Conservation (phyloP, 2,797 vertebrate species). For the Euphonia xanthogaster region DNA sequence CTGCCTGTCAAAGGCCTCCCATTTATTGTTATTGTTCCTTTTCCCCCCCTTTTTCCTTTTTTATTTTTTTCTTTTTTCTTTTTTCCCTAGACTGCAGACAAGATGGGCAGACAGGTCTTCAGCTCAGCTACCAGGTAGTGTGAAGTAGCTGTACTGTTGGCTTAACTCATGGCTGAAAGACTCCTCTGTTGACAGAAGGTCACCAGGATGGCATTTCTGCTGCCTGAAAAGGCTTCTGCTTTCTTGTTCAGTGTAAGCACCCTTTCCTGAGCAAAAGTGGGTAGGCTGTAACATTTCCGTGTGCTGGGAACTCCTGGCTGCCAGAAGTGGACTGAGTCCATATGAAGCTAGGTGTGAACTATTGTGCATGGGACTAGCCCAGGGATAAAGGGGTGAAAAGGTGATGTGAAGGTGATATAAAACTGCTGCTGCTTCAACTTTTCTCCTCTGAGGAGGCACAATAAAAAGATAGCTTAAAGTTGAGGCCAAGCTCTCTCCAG, state of each 20-base stretch:
- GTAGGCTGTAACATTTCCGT: neutral
- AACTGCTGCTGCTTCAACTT: neutral
- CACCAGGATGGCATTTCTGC: neutral
- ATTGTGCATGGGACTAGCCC: neutral
- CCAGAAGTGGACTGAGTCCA: neutral
- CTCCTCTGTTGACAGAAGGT: conserved; percentile 41
- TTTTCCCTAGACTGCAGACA: neutral
- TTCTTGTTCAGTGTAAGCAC: neutral
- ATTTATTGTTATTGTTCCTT: neutral
- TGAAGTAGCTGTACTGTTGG: neutral
- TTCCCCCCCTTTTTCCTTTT: neutral
- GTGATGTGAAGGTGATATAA: neutral
- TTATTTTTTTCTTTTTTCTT: neutral
- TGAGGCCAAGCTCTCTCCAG: neutral
- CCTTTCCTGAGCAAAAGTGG: neutral
- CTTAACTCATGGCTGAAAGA: conserved; percentile 21
- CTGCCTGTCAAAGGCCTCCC: neutral
- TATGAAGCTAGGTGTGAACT: neutral
- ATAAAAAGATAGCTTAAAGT: neutral
- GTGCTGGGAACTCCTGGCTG: neutral
- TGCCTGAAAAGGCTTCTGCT: neutral
- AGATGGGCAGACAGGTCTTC: neutral
- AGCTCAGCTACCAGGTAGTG: neutral
- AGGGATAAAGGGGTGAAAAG: neutral
- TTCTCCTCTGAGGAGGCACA: neutral